Evolutionary conservation across 2,888 invertebrate genomes (phyloP).

Genomic region (Rhopalosiphum nymphaeae): DNA sequence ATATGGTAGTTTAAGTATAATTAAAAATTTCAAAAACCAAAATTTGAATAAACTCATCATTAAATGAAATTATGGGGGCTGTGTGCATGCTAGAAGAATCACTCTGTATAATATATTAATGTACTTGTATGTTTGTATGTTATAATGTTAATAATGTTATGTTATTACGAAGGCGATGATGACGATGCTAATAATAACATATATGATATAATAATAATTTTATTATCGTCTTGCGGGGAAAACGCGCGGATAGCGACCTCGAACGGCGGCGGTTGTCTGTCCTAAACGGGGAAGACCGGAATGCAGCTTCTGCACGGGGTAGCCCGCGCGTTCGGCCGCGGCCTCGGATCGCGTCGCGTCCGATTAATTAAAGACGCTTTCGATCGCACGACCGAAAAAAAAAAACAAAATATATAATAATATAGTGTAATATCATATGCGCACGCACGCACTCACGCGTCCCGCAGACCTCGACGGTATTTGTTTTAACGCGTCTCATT

Average conservation of each 20-base stretch:
- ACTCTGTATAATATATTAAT: too few relatives aligned
- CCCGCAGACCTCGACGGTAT: conserved; percentile 27
- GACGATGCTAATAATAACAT: neutral
- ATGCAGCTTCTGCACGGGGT: conserved; percentile 24
- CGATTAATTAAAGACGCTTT: conserved; percentile 25
- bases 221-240: neutral
- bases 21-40: too few relatives aligned
- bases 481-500: conserved; percentile 9
- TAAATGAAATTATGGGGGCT: too few relatives aligned
- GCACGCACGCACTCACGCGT: neutral
- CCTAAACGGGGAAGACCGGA: conserved; percentile 56
- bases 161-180: neutral
- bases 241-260: neutral
- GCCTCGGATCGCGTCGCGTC: conserved; percentile 22
- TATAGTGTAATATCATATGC: neutral
- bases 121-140: too few relatives aligned
- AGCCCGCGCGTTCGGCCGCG: neutral
- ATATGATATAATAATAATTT: neutral
- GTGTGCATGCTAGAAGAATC: too few relatives aligned
- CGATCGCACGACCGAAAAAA: conserved; percentile 36
- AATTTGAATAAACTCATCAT: too few relatives aligned
- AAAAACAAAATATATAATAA: neutral
- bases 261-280: neutral
- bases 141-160: neutral
- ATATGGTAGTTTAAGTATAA: too few relatives aligned